A percentile compares a stretch with the other conserved stretches of the same genome.
phyloP scores from a whole-genome alignment of 2,888 invertebrate species.

The Luffia ferchaultella region DNA sequence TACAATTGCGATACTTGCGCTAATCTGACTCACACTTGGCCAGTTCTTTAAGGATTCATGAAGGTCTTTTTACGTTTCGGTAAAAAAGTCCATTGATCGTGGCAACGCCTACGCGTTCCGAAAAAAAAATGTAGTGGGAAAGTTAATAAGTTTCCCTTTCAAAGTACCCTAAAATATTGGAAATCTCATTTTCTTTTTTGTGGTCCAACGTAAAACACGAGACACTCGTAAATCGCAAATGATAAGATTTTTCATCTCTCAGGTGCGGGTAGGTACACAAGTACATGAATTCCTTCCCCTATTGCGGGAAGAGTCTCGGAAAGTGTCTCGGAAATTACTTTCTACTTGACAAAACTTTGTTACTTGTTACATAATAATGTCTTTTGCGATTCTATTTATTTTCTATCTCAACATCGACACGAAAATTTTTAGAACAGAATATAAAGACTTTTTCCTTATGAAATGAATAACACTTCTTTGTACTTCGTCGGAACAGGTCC shows the following conservation, averaged over 20 bases:
- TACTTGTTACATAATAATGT: slow-evolving; percentile 13
- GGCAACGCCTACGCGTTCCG: no score
- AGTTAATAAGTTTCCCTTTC: no score
- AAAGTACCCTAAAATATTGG: no score
- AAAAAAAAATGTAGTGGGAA: no score
- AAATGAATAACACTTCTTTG: no score
- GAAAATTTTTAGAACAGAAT: background rate
- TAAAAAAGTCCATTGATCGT: no score
- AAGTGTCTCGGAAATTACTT: slow-evolving; percentile 29
- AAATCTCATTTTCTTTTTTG: slow-evolving; percentile 21
- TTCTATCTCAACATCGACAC: background rate
- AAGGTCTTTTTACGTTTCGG: no score
- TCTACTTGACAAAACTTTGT: slow-evolving; percentile 37
- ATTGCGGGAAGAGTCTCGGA: slow-evolving; percentile 23
- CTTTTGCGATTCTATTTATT: background rate
- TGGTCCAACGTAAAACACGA: slow-evolving; percentile 22
- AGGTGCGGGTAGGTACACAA: background rate
- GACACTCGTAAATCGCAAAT: slow-evolving; percentile 22
- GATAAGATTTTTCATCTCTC: slow-evolving; percentile 3
- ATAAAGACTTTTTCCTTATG: no score
- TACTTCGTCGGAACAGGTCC: no score
- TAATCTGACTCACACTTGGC: no score
- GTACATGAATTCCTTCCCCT: slow-evolving; percentile 31
- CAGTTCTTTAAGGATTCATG: no score
- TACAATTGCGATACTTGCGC: no score